Evolutionary conservation across 2,888 invertebrate genomes (phyloP).

Genomic region (Beris morrisii): DNA sequence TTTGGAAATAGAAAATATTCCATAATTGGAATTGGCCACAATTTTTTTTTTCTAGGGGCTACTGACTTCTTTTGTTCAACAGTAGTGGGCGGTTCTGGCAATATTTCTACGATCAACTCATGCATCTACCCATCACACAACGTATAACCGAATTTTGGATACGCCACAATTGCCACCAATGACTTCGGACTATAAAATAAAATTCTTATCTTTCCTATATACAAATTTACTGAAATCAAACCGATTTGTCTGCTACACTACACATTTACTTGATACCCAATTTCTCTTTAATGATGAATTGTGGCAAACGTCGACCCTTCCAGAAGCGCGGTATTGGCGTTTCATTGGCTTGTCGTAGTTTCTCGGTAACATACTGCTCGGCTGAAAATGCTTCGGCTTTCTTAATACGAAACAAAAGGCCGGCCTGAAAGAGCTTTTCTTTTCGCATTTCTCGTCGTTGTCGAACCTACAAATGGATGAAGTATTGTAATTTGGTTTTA

Average conservation of each 20-base stretch:
- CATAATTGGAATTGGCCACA: too few species aligned
- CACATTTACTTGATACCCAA: constrained; percentile 62
- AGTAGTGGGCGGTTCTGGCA: too few species aligned
- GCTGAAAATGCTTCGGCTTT: constrained; percentile 77
- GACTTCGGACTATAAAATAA: too few species aligned
- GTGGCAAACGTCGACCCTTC: constrained; percentile 67
- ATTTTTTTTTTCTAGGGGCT: too few species aligned
- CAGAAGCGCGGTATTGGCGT: constrained; percentile 61
- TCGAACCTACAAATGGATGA: constrained; percentile 58
- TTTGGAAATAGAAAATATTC: too few species aligned
- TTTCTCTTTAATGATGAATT: constrained; percentile 68
- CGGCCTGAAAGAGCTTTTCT: constrained; percentile 77
- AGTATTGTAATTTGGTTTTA: constrained; percentile 4
- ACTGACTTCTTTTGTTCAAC: too few species aligned
- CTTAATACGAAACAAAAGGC: constrained; percentile 68
- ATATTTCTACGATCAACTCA: too few species aligned
- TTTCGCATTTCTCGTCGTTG: constrained; percentile 71
- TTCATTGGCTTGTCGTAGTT: constrained; percentile 64
- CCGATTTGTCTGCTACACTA: constrained; percentile 35
- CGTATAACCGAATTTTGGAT: too few species aligned
- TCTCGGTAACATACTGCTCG: constrained; percentile 68
- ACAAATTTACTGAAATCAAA: constrained; percentile 14
- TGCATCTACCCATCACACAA: too few species aligned
- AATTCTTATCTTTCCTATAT: neutral
- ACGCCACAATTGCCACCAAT: too few species aligned